phyloP scores from a whole-genome alignment of 2,888 invertebrate species.

The Acrobasis suavella region DNA sequence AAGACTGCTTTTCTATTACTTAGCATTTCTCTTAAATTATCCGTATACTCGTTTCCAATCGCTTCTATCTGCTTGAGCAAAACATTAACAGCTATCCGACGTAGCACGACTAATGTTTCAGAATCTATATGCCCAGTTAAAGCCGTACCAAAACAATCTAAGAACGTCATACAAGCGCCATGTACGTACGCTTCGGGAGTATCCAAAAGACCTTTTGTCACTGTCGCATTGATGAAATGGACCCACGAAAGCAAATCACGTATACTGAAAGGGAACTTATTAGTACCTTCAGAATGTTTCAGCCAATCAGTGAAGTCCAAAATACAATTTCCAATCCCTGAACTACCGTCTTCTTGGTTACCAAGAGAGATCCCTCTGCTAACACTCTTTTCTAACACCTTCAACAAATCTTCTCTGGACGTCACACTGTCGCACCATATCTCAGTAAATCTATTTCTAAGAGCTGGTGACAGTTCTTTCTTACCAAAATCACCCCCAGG shows the following conservation, averaged over 20 bases:
- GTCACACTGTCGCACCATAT: slow-evolving; percentile 96
- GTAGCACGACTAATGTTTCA: slow-evolving; percentile 67
- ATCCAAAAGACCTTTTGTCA: slow-evolving; percentile 64
- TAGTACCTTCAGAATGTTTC: slow-evolving; percentile 86
- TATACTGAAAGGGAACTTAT: slow-evolving; percentile 92
- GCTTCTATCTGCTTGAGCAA: slow-evolving; percentile 79
- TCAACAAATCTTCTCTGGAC: slow-evolving; percentile 87
- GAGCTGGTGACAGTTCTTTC: slow-evolving; percentile 98
- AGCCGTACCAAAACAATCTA: slow-evolving; percentile 96
- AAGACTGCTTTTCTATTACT: slow-evolving; percentile 59
- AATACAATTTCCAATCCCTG: slow-evolving; percentile 86
- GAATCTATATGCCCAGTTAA: slow-evolving; percentile 86
- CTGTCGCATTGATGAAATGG: slow-evolving; percentile 89
- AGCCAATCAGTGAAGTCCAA: slow-evolving; percentile 92
- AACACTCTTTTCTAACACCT: slow-evolving; percentile 92
- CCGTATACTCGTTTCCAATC: slow-evolving; percentile 62
- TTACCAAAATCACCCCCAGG: slow-evolving; percentile 99
- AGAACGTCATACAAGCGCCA: slow-evolving; percentile 94
- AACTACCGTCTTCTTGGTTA: slow-evolving; percentile 77
- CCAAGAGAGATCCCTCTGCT: slow-evolving; percentile 76
- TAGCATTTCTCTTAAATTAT: slow-evolving; percentile 51
- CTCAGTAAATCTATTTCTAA: slow-evolving; percentile 98
- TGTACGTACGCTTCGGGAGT: slow-evolving; percentile 89
- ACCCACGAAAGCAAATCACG: slow-evolving; percentile 97
- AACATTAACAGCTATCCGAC: slow-evolving; percentile 79